Conservation (phyloP, 2,113 vertebrate species). For the Brachyistius frenatus region DNA sequence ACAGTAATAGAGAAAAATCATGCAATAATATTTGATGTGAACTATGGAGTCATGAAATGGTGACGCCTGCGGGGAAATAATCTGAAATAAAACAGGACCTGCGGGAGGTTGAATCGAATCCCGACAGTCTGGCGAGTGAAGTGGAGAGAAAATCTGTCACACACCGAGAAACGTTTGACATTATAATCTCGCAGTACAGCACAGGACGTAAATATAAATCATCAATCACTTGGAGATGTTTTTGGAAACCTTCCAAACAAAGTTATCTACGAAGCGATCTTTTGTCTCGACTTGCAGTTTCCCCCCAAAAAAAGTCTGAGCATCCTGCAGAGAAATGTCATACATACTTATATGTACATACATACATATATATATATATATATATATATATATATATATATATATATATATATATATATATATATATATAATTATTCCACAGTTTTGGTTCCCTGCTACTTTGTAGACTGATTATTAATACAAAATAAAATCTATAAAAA, state of each 20-base stretch:
- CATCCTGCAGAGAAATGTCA: background rate
- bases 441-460: too few relatives aligned
- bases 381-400: too few relatives aligned
- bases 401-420: too few relatives aligned
- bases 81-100: background rate
- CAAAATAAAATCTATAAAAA: too few relatives aligned
- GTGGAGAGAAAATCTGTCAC: background rate
- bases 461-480: too few relatives aligned
- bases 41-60: background rate
- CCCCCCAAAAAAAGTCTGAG: background rate
- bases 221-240: background rate
- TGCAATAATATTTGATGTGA: background rate
- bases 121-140: background rate
- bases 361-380: too few relatives aligned
- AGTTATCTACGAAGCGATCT: background rate
- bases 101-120: too few relatives aligned
- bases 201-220: background rate
- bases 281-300: background rate
- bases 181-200: background rate
- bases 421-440: too few relatives aligned
- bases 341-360: too few relatives aligned
- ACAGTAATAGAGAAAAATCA: background rate
- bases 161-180: background rate
- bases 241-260: conserved; percentile 18
- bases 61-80: background rate